Evolutionary conservation across 2,113 vertebrate genomes (phyloP).

Genomic region (Terrapene triunguis): DNA sequence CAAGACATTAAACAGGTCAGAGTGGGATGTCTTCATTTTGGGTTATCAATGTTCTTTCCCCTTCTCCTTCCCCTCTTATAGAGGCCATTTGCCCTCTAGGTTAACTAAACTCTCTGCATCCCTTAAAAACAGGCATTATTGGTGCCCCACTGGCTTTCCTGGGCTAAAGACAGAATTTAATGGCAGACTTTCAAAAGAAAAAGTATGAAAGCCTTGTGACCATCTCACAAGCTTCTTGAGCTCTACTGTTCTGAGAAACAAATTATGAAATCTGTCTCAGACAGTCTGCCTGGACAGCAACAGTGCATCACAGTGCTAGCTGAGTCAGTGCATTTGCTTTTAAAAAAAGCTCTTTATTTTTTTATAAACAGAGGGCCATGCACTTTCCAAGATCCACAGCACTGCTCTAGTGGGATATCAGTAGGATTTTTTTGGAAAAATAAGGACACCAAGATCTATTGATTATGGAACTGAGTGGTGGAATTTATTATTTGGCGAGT

Average conservation of each 20-base stretch:
- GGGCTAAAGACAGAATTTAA: background rate
- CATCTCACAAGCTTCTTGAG: background rate
- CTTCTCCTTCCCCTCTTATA: background rate
- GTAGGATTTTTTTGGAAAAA: background rate
- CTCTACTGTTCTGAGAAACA: background rate
- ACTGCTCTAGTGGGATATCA: background rate
- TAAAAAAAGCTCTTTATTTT: background rate
- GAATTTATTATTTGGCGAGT: background rate
- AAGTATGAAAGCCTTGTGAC: background rate
- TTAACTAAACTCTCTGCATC: background rate
- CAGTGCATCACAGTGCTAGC: background rate
- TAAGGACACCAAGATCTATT: background rate
- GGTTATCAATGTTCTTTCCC: background rate
- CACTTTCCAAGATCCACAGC: background rate
- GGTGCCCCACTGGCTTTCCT: background rate
- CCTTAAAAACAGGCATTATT: background rate
- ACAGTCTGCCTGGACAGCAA: background rate
- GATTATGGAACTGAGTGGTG: background rate
- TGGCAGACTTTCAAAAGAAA: background rate
- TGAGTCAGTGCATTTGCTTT: background rate
- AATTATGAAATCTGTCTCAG: background rate
- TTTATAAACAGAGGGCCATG: background rate
- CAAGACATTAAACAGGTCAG: background rate
- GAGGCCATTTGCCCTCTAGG: background rate
- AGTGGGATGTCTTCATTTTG: background rate